Conservation (phyloP, 37 sponge, comb jelly and placozoan genomes). For the Aplysina aerophoba region DNA sequence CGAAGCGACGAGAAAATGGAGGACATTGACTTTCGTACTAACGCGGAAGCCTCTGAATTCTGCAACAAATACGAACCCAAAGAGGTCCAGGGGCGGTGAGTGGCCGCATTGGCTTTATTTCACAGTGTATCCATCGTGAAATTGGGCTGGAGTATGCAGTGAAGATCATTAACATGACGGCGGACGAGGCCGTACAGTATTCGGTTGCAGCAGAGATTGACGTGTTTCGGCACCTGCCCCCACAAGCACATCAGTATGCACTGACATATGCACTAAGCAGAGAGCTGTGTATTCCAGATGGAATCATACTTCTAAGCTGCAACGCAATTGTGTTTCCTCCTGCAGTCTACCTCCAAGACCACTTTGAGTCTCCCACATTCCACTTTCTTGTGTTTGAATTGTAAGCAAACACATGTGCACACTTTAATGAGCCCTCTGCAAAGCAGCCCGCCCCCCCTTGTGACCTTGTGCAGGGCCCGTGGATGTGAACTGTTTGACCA, state of each 20-base stretch:
- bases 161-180: constrained; percentile 81
- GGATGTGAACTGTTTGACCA: constrained; percentile 89
- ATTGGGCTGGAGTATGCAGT: constrained; percentile 83
- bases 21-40: constrained; percentile 3
- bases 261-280: not conserved
- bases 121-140: constrained; percentile 71
- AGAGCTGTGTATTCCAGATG: not conserved
- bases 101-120: no score
- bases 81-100: constrained; percentile 83
- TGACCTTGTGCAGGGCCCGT: constrained; percentile 49
- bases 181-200: constrained; percentile 69
- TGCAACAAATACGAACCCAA: constrained; percentile 83
- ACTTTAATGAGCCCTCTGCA: no score
- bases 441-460: not conserved
- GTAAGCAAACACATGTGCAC: constrained; percentile 50
- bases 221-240: constrained; percentile 47
- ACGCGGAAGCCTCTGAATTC: constrained; percentile 62
- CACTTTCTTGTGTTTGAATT: constrained; percentile 90
- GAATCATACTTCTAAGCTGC: not conserved
- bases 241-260: constrained; percentile 86
- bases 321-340: not conserved
- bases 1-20: not conserved
- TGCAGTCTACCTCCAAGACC: constrained; percentile 80
- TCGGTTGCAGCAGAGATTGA: constrained; percentile 71
- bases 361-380: constrained; percentile 78